Evolutionary conservation across 2,797 vertebrate species (phyloP), one percentile per base, ranked within the genome.

Genomic region (Gambelia wislizenii): DNA sequence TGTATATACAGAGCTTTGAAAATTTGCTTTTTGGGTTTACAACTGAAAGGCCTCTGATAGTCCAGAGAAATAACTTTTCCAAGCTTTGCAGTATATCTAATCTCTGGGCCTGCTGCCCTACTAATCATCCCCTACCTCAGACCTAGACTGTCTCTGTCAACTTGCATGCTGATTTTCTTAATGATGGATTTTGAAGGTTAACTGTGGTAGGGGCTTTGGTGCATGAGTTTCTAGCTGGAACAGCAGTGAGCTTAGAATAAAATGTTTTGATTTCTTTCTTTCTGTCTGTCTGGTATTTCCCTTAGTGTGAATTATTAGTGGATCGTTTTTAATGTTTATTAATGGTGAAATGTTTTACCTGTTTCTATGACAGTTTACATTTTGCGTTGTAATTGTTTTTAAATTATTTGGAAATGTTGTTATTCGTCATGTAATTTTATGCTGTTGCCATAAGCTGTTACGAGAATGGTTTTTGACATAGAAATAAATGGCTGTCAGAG

Each of bases 141-240:
- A 83, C 30, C 10, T 8, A 36, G 20, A 44, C 76, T 77, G 9
- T 76, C 36, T 83, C 12, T 64, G 42, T 52, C 67, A 54, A 56
- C 33, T 27, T 47, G 39, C n/a, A 87, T 47, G 42, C 20, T 77
- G 56, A 39, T 47, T 77, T 76, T 69, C n/a, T 33, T 83, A 77
- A 52, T 77, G 39, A 16, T 77, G 56, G 59, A 42, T 77, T 83
- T 75, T 88, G 67, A 72, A 72, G 47, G 49, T 87, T 67, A 56
- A n/a, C 27, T 33, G 13, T 47, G 44, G 59, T 7, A 10, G 22
- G 36, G 2, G 14, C 5, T 52, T 1, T 6, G 6, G 33, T 79
- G 77, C 9, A 42, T 22, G 44, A 27, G 75, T 76, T 76, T 47
- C 10, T 44, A 76, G 12, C 18, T 10, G 44, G 4, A 27, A 27